Percentiles rank a stretch among this genome's conserved stretches.
Conservation (phyloP, 2,797 vertebrate species). For the Sphenodon punctatus region DNA sequence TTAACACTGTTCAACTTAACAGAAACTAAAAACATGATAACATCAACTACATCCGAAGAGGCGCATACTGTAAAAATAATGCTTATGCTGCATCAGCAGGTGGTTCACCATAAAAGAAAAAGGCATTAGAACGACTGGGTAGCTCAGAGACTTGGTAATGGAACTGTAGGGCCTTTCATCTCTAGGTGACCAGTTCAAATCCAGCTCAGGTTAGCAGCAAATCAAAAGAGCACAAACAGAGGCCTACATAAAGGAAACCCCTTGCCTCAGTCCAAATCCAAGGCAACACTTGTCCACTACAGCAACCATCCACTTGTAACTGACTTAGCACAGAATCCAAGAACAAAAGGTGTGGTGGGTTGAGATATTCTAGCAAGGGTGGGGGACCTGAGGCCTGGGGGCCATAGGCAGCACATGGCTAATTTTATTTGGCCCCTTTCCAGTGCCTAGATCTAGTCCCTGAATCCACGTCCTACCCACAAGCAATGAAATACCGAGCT, state of each 20-base stretch:
- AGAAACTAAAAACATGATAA: constrained; percentile 13
- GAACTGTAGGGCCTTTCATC: not conserved
- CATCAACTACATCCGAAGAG: not conserved
- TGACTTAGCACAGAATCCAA: too few relatives aligned
- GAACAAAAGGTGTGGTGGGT: too few relatives aligned
- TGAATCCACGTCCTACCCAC: too few relatives aligned
- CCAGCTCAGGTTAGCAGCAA: not conserved
- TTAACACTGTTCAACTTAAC: not conserved
- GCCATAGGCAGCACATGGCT: too few relatives aligned
- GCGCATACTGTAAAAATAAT: not conserved
- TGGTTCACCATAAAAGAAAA: constrained; percentile 1
- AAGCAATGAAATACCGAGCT: too few relatives aligned
- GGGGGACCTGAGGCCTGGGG: too few relatives aligned
- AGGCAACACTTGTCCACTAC: not conserved
- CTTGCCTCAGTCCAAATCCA: too few relatives aligned
- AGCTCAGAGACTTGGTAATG: not conserved
- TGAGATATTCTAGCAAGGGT: not conserved
- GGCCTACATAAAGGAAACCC: not conserved
- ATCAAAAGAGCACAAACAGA: not conserved
- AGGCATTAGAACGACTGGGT: accelerated
- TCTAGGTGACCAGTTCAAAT: not conserved
- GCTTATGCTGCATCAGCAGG: constrained; percentile 2
- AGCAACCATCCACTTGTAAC: too few relatives aligned
- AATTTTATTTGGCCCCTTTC: too few relatives aligned
- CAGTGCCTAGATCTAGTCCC: too few relatives aligned